Base-by-base conservation (phyloP, 2,797 vertebrate species). In the Zalophus californianus region DNA sequence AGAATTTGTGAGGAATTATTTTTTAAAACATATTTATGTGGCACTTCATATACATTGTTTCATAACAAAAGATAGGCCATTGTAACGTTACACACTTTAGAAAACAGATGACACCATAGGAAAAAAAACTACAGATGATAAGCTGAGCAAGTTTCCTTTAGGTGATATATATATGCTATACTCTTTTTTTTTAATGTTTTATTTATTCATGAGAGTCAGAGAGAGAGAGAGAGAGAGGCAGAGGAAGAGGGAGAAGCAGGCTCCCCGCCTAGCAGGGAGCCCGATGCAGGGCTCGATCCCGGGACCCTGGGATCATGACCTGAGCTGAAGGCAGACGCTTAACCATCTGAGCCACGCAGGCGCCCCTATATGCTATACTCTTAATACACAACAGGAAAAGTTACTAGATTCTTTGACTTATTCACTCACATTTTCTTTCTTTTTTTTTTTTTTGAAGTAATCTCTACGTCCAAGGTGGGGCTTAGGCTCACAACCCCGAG, bases 381-480 rank as follows among this genome's bases (percentile, higher is more conserved):
- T 73, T 60, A 93, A 85, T n/a, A 84, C 91, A 95, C 77, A 88
- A 82, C 5, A 92, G 27, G 35, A 88, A 86, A 91, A 96, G 73
- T 93, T 77, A 79, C 35, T 73, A 83, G 48, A 96, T 95, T 93
- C 68, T 79, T 87, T 20, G 60, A 54, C n/a, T 87, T 87, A 86
- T 29, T 96, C 13, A 27, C 60, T 93, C 54, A 91, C 62, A 79
- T 79, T 97, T 94, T 92, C 78, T 41, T 72, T 72, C 8, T 44
- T 44, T 44, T 44, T 44, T 23, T 73, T 75, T 38, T 44, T 44
- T 44, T 44, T 4, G 16, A 44, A 48, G 41, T 75, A 75, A 75
- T 44, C 27, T 50, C 73, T 32, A 75, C 15, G 44, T 73, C 23
- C 73, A 75, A 18, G 27, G 27, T 75, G 27, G 44, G 27, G 7